These are phyloP conservation scores for Amitus sp. DNA, from an alignment of 2,888 invertebrate species.

Conservation along the genomic window DNA sequence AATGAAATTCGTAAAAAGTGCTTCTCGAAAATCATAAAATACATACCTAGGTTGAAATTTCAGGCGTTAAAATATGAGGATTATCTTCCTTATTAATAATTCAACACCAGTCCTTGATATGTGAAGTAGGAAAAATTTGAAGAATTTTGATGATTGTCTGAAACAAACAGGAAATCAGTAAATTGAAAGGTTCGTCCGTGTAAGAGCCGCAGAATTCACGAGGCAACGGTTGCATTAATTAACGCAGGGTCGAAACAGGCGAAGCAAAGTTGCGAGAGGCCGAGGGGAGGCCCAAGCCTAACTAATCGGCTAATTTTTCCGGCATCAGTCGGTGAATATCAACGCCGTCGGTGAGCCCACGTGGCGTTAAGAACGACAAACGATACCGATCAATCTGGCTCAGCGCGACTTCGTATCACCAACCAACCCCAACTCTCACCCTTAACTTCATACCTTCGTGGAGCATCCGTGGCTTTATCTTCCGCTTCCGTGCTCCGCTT, in stretches of 20 bases:
- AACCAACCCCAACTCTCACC: conserved; percentile 16
- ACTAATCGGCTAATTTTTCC: conserved; percentile 65
- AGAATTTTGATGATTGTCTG: too few relatives aligned
- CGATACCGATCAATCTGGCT: conserved; percentile 65
- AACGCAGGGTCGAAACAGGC: not conserved
- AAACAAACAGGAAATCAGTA: too few relatives aligned
- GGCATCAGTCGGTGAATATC: conserved; percentile 66
- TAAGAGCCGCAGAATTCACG: not conserved
- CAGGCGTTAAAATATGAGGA: too few relatives aligned
- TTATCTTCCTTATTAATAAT: too few relatives aligned
- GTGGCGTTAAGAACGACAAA: conserved; percentile 64
- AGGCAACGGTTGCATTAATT: conserved; percentile 1
- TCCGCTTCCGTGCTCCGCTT: conserved; percentile 13
- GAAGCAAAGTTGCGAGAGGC: conserved; percentile 7
- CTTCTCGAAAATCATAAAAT: too few relatives aligned
- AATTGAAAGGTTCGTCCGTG: too few relatives aligned
- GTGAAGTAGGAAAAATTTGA: too few relatives aligned
- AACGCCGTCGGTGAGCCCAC: conserved; percentile 57
- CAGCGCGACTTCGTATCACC: conserved; percentile 51
- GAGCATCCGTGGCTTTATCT: conserved; percentile 34
- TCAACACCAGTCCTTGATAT: too few relatives aligned
- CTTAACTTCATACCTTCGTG: conserved; percentile 15
- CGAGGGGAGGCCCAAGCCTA: conserved; percentile 30
- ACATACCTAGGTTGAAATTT: too few relatives aligned
- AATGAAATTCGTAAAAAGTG: too few relatives aligned